Conservation (phyloP, 2,113 vertebrate species). For the Archocentrus centrarchus region DNA sequence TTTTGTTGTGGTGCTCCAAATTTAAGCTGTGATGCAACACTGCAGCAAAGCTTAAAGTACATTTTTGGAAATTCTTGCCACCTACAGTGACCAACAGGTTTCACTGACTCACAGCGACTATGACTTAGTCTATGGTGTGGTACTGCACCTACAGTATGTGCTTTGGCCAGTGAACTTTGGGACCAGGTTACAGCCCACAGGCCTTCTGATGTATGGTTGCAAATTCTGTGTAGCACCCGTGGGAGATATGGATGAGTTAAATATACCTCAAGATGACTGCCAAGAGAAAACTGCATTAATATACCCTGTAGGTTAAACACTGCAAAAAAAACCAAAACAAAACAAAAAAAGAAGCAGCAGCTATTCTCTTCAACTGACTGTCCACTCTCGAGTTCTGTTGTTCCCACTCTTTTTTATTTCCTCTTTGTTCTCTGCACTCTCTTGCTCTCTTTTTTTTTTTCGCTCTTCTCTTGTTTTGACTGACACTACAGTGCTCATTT, state of each 20-base stretch:
- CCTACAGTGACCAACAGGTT: background rate
- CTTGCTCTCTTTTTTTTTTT: slow-evolving; percentile 15
- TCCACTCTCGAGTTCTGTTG: slow-evolving; percentile 31
- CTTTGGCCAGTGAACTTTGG: background rate
- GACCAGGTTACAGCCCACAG: background rate
- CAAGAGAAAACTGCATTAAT: background rate
- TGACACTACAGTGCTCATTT: slow-evolving; percentile 60
- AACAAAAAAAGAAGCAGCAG: background rate
- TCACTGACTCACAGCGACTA: background rate
- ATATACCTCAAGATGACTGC: background rate
- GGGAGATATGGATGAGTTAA: background rate
- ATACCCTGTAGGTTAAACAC: background rate
- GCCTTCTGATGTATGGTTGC: background rate
- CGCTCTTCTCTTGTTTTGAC: slow-evolving; percentile 55
- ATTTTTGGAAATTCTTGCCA: background rate
- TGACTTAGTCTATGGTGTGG: background rate
- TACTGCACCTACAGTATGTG: background rate
- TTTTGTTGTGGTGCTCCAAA: background rate
- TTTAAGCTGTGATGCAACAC: background rate
- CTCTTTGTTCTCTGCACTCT: slow-evolving; percentile 37
- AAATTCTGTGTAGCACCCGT: background rate
- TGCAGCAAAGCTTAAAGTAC: background rate
- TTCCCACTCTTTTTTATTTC: slow-evolving; percentile 41
- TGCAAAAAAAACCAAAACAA: background rate
- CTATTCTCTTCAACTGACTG: slow-evolving; percentile 23